These are phyloP conservation scores for Halesus radiatus DNA, from an alignment of 1,140 invertebrate genomes.

Conservation along the genomic window DNA sequence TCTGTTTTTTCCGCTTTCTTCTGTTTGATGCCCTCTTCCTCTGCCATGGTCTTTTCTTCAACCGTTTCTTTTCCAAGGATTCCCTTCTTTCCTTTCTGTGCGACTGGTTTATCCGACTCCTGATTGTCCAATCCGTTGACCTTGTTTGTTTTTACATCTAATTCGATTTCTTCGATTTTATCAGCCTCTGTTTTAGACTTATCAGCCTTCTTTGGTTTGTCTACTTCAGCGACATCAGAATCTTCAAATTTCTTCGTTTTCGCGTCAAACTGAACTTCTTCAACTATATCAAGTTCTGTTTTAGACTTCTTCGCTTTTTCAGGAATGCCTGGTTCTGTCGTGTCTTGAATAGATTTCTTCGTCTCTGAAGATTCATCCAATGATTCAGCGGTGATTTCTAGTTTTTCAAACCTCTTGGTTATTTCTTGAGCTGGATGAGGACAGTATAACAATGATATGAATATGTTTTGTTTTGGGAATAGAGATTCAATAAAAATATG, in stretches of 20 bases:
- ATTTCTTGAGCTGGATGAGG: conserved; percentile 69
- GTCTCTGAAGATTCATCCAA: conserved; percentile 58
- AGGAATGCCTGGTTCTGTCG: conserved; percentile 54
- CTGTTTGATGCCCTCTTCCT: conserved; percentile 56
- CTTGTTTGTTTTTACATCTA: conserved; percentile 66
- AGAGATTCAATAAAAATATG: background rate
- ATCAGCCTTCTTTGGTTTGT: conserved; percentile 58
- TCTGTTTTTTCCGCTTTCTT: conserved; percentile 61
- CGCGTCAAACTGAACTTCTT: conserved; percentile 62
- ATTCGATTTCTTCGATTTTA: conserved; percentile 62
- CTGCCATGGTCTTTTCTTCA: conserved; percentile 48
- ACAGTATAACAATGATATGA: conserved; percentile 41
- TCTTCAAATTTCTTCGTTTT: conserved; percentile 69
- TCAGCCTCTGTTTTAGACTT: conserved; percentile 62
- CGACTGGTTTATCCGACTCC: conserved; percentile 36
- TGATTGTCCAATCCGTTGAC: conserved; percentile 65
- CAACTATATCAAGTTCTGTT: conserved; percentile 63
- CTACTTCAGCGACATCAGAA: conserved; percentile 58
- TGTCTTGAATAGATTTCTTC: conserved; percentile 58
- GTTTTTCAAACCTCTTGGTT: conserved; percentile 66
- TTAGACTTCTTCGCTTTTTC: conserved; percentile 58
- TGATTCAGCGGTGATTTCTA: conserved; percentile 63
- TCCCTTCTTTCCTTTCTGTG: conserved; percentile 42
- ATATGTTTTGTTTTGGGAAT: background rate
- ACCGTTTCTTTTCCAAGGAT: conserved; percentile 50